phyloP scores from a whole-genome alignment of 2,113 vertebrate genomes.

The Neogale vison region DNA sequence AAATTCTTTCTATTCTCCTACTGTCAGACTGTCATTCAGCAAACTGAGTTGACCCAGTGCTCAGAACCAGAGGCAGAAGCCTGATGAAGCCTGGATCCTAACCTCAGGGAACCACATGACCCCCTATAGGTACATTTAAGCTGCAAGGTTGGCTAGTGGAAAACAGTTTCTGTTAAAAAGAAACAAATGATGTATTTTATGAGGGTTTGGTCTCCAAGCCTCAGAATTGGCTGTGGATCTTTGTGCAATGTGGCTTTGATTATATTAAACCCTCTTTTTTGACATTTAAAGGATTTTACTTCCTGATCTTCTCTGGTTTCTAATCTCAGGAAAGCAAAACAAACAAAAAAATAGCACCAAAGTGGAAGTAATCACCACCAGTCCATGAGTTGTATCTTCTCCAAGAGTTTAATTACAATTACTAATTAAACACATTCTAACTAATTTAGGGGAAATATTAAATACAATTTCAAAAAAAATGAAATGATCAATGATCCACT shows the following conservation, averaged over 20 bases:
- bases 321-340: not conserved
- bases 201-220: not conserved
- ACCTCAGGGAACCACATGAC: fast-evolving
- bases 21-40: not conserved
- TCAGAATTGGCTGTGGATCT: not conserved
- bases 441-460: not conserved
- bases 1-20: not conserved
- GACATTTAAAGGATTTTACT: no score
- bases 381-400: not conserved
- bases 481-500: not conserved
- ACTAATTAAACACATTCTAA: not conserved
- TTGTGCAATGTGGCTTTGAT: not conserved
- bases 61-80: not conserved
- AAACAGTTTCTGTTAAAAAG: not conserved
- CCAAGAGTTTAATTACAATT: not conserved
- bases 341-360: not conserved
- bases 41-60: not conserved
- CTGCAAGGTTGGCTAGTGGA: not conserved
- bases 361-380: not conserved
- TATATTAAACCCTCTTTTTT: not conserved
- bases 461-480: not conserved
- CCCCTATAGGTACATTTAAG: not conserved
- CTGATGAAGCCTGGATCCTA: not conserved
- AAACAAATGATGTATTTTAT: not conserved
- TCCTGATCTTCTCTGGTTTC: not conserved